Evolutionary conservation across 2,888 invertebrate species (phyloP), one percentile per base, ranked within the genome.

Genomic region (Minunthozetes semirufus): DNA sequence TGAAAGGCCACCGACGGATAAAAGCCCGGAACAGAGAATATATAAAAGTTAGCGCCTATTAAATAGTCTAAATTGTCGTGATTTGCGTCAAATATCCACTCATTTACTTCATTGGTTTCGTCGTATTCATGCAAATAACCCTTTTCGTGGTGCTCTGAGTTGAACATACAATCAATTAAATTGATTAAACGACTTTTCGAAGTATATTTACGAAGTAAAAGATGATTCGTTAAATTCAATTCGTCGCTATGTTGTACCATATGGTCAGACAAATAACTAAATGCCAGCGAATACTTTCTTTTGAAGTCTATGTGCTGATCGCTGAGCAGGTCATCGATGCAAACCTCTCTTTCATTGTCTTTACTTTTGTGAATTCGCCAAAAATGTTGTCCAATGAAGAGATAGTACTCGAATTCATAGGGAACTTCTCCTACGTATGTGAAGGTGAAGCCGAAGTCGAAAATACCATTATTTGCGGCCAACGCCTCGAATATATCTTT

Each of bases 181-280:
- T n/a, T n/a, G n/a, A n/a, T n/a, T n/a, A n/a, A n/a, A n/a, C n/a
- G n/a, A n/a, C n/a, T n/a, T n/a, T n/a, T 9, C 33, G 9, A 33
- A 33, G 4, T 5, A 59, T 59, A 27, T 15, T 33, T 66, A 66
- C 63, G 38, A 6, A 66, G n/a, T 1, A 66, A 38, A 38, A 66
- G 27, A 66, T 66, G 63, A 66, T 66, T 66, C 11, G 63, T 66
- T 8, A 29, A 38, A n/a, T 29, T 66, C 3, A 59, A 27, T 59
- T 59, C 59, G 27, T 59, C 59, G 27, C 17, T n/a, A 27, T 66
- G 63, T 66, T 66, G 1, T 1, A 66, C 38, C 38, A 66, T 38
- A 38, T 66, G 63, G 27, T 66, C 63, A 2, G 63, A 66, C 38
- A 66, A 15, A n/a, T 66, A 66, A 6, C 33, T 66, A 15, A 66